Conservation (phyloP, 2,797 vertebrate species). For the Sternotherus odoratus region DNA sequence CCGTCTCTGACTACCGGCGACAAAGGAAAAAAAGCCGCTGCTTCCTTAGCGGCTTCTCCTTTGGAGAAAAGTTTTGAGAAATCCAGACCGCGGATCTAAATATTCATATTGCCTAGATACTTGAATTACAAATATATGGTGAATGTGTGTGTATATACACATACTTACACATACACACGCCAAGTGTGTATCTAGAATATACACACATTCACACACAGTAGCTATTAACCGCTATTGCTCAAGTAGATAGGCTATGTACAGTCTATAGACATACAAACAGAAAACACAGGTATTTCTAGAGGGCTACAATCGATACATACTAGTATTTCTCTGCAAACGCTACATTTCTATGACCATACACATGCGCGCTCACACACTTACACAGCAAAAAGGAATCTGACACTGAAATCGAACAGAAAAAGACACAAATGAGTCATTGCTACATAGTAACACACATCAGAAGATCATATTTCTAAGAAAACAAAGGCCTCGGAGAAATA, state of each 20-base stretch:
- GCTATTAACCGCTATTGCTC: constrained; percentile 71
- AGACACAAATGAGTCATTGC: neutral
- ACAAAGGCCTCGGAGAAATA: neutral
- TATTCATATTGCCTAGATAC: constrained; percentile 62
- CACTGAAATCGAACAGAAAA: neutral
- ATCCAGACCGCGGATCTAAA: neutral
- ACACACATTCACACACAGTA: constrained; percentile 49
- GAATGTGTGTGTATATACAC: constrained; percentile 36
- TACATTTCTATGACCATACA: neutral
- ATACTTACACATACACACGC: neutral
- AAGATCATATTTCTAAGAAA: neutral
- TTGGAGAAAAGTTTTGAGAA: neutral
- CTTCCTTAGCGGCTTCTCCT: constrained; percentile 41
- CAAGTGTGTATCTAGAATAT: neutral
- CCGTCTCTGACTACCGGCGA: neutral
- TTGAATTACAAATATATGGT: constrained; percentile 64
- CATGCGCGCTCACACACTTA: neutral
- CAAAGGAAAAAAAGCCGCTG: neutral
- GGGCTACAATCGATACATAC: constrained; percentile 28
- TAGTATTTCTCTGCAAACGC: neutral
- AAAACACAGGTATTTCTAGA: constrained; percentile 56
- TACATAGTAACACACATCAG: neutral
- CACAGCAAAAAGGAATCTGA: neutral
- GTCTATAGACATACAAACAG: constrained; percentile 53
- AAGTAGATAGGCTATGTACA: constrained; percentile 67